Conservation (phyloP, 2,888 invertebrate species). For the Melinaea marsaeus region DNA sequence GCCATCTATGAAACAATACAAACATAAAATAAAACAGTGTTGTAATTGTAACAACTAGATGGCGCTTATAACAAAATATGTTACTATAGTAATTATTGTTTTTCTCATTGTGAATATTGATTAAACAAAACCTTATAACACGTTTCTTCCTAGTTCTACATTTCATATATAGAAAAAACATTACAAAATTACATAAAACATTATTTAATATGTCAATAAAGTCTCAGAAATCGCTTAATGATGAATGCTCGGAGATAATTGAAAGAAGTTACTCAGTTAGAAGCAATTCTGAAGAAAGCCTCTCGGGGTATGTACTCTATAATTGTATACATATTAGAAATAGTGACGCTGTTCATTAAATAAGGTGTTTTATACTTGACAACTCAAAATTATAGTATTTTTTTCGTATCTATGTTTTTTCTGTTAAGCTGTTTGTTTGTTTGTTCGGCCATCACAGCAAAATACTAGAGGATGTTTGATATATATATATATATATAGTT, state of each 20-base stretch:
- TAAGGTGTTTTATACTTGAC: no score
- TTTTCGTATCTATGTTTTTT: no score
- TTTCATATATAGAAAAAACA: constrained; percentile 19
- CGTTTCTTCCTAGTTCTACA: not conserved
- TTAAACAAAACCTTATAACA: not conserved
- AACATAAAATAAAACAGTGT: not conserved
- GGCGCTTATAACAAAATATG: not conserved
- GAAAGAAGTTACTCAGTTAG: constrained; percentile 60
- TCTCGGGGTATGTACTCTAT: constrained; percentile 49
- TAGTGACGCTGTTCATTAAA: no score
- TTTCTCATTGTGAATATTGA: no score
- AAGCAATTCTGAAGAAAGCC: constrained; percentile 61
- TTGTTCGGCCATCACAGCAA: no score
- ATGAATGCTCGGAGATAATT: constrained; percentile 63
- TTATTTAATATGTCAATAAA: constrained; percentile 61
- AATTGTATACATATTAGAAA: not conserved
- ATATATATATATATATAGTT: no score
- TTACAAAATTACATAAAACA: not conserved
- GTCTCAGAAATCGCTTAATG: constrained; percentile 61
- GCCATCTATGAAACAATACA: not conserved
- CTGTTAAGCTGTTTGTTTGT: no score
- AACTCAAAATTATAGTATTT: no score
- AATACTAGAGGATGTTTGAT: no score
- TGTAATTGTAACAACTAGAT: constrained; percentile 3
- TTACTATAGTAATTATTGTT: not conserved